phyloP scores from a whole-genome alignment of 2,888 invertebrate species.

The Oscheius sp. region DNA sequence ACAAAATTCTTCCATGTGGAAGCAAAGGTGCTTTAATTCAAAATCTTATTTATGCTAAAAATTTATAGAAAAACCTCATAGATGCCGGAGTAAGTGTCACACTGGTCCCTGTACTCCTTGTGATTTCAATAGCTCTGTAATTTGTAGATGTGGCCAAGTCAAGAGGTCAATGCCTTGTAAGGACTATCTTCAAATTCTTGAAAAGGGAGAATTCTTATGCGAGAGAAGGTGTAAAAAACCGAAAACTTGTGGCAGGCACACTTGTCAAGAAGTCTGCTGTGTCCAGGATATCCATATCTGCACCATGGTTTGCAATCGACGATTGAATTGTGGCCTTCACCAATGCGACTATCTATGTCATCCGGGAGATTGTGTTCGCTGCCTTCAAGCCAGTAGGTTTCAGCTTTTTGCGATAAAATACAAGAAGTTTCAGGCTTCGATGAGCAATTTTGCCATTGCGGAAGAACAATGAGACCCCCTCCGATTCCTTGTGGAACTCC shows the following conservation, averaged over 20 bases:
- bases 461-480: constrained; percentile 84
- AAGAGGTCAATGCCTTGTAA: constrained; percentile 74
- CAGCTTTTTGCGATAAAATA: background rate
- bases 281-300: constrained; percentile 87
- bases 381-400: constrained; percentile 80
- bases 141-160: constrained; percentile 86
- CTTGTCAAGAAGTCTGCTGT: constrained; percentile 89
- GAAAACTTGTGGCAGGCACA: constrained; percentile 76
- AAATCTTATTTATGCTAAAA: background rate
- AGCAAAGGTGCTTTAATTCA: constrained; percentile 1
- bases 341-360: constrained; percentile 89
- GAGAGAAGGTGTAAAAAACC: constrained; percentile 87
- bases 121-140: constrained; percentile 79
- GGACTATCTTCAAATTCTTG: constrained; percentile 41
- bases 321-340: constrained; percentile 86
- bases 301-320: constrained; percentile 77
- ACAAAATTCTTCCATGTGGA: constrained; percentile 79
- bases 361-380: constrained; percentile 83
- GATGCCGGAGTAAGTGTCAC: constrained; percentile 79
- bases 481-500: constrained; percentile 91
- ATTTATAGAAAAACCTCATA: constrained; percentile 75
- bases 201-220: constrained; percentile 74
- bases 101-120: constrained; percentile 83
- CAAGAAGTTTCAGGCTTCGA: constrained; percentile 79
- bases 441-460: constrained; percentile 90